Conservation (phyloP, 2,888 invertebrate genomes). For the Caenorhabditis panamensis region DNA sequence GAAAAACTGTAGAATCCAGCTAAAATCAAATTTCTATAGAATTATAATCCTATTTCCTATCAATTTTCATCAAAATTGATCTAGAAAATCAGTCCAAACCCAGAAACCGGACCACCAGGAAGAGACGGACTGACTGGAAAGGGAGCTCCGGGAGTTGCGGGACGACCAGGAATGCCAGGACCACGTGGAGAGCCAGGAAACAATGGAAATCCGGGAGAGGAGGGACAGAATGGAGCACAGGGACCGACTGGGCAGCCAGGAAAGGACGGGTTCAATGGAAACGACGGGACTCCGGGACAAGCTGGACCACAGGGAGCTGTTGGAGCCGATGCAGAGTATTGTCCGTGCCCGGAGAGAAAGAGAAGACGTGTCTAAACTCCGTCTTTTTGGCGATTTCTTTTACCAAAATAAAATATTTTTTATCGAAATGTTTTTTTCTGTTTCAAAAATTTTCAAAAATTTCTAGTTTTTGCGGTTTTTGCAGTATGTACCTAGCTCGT, state of each 20-base stretch:
- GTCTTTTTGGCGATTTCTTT: neutral
- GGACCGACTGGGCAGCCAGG: constrained; percentile 74
- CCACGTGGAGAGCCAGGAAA: constrained; percentile 70
- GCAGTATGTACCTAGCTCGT: too few species aligned
- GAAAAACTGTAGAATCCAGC: too few species aligned
- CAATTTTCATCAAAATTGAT: too few species aligned
- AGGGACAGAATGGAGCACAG: constrained; percentile 65
- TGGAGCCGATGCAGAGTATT: constrained; percentile 73
- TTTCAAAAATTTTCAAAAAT: too few species aligned
- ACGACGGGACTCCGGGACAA: constrained; percentile 72
- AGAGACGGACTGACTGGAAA: constrained; percentile 70
- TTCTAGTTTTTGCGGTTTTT: too few species aligned
- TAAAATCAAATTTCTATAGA: too few species aligned
- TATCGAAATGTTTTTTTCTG: neutral
- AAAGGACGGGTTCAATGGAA: constrained; percentile 73
- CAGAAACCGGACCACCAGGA: constrained; percentile 67
- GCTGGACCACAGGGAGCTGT: constrained; percentile 71
- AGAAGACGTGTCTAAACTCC: constrained; percentile 55
- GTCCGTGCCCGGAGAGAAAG: constrained; percentile 71
- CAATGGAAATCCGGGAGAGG: constrained; percentile 70
- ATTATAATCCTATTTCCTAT: too few species aligned
- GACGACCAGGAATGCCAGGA: constrained; percentile 71
- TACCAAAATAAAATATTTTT: constrained; percentile 41
- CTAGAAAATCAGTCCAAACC: too few species aligned
- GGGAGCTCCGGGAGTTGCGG: constrained; percentile 70